Evolutionary conservation across 1,140 invertebrate species (phyloP), one percentile per base, ranked within the genome.

Genomic region (Metopolophium dirhodum): DNA sequence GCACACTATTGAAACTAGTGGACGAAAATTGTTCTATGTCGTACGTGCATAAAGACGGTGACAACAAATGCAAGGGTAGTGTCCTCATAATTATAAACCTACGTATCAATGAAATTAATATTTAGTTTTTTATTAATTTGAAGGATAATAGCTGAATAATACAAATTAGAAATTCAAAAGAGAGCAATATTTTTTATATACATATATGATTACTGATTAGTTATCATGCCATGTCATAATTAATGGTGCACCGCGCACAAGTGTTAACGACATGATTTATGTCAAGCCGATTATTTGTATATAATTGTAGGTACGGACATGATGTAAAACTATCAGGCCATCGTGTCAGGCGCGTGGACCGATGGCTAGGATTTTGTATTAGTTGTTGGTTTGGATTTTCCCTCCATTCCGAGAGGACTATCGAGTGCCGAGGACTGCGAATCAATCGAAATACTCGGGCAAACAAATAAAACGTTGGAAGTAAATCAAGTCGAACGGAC

Each of bases 401-500:
- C 22, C 45, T 54, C 49, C 22, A 7, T 89, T 89, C 35, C 9
- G 45, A n/a, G 8, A 61, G 37, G 37, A 90, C 89, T 30, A 68
- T 54, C 1, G 35, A 61, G 26, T 41, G 22, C 88, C 51, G n/a
- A 51, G 18, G 22, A 54, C 20, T 54, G 35, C 20, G 23, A 90
- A 90, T 90, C 54, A 90, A 90, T 90, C 54, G 54, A 90, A 90
- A 54, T 90, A 47, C 37, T 61, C 41, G 22, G 61, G 35, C 37
- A 57, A 90, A 90, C 37, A 90, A 90, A 90, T 68, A 45, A 61
- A 90, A 61, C 14, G 23, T 45, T 61, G 54, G 61, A 90, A 90
- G 89, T 61, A 90, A 90, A 90, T 90, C 37, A 90, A 90, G 54
- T 61, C 37, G 30, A 61, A 90, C 54, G 22, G 54, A 90, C 23